A percentile compares a stretch with the other conserved stretches of the same genome.
phyloP scores from a whole-genome alignment of 2,888 invertebrate genomes.

The Ormyrus nitidulus region DNA sequence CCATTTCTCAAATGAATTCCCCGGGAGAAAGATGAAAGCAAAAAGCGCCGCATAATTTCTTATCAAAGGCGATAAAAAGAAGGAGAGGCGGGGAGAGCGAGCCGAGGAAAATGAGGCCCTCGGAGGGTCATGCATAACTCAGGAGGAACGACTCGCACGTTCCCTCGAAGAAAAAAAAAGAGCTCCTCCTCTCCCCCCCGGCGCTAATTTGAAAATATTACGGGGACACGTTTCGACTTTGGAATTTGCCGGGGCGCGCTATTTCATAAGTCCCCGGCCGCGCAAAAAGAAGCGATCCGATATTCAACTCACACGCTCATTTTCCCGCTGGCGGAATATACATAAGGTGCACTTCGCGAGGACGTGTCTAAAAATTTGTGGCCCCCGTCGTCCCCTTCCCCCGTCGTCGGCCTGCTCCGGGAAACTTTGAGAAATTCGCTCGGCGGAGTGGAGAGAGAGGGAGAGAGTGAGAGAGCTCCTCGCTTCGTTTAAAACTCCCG shows the following conservation, averaged over 20 bases:
- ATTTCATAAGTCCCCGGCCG: slow-evolving; percentile 31
- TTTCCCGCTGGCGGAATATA: slow-evolving; percentile 44
- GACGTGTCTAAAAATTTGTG: slow-evolving; percentile 54
- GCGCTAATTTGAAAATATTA: slow-evolving; percentile 57
- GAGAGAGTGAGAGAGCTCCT: neutral
- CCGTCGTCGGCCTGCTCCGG: neutral
- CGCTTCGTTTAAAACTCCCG: slow-evolving; percentile 53
- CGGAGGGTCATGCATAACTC: slow-evolving; percentile 24
- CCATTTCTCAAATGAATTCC: neutral
- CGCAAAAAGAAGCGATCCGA: slow-evolving; percentile 39
- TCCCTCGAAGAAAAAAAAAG: slow-evolving; percentile 9
- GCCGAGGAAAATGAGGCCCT: slow-evolving; percentile 32
- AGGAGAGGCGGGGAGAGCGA: neutral
- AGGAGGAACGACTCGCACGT: slow-evolving; percentile 26
- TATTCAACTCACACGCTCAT: slow-evolving; percentile 57
- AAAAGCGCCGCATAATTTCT: neutral
- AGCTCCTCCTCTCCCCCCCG: neutral
- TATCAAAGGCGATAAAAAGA: neutral
- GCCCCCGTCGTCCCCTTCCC: slow-evolving; percentile 13
- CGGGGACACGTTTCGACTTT: slow-evolving; percentile 49
- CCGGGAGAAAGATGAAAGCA: neutral
- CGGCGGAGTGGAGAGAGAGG: neutral
- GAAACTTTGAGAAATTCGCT: slow-evolving; percentile 42
- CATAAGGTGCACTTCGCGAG: slow-evolving; percentile 50
- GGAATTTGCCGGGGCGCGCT: slow-evolving; percentile 27